Evolutionary conservation across 2,113 vertebrate genomes (phyloP).

Genomic region (Corythaixoides concolor): DNA sequence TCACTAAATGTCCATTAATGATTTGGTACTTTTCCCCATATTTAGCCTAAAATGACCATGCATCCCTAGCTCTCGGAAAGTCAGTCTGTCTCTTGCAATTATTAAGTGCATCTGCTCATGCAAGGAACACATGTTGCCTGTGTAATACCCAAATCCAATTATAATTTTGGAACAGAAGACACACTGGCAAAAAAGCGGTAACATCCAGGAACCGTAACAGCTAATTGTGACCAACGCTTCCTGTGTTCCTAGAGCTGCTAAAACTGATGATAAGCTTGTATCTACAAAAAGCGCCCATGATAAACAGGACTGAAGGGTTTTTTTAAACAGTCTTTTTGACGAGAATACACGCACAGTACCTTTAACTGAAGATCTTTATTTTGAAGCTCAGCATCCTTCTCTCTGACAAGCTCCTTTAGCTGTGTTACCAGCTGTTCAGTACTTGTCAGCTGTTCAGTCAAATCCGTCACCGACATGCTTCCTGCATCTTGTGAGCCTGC

Average conservation of each 20-base stretch:
- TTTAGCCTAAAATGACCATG: background rate
- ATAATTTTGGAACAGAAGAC: background rate
- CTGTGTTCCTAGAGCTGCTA: background rate
- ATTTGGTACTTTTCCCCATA: background rate
- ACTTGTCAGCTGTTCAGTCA: slow-evolving; percentile 79
- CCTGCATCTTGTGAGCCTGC: slow-evolving; percentile 46
- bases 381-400: slow-evolving; percentile 82
- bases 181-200: background rate
- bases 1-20: background rate
- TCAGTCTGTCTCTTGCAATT: background rate
- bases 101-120: background rate
- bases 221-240: background rate
- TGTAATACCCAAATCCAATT: background rate
- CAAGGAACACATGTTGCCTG: background rate
- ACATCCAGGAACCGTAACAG: fast-evolving
- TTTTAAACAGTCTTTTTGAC: background rate
- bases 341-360: slow-evolving; percentile 54
- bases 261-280: too few relatives aligned
- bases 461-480: slow-evolving; percentile 66
- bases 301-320: background rate
- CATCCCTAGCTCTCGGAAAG: background rate
- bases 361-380: slow-evolving; percentile 84
- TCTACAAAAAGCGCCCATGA: background rate
- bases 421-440: slow-evolving; percentile 85
- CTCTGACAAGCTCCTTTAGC: slow-evolving; percentile 86